Conservation (phyloP, 2,113 vertebrate genomes). For the Gasterosteus aculeatus region DNA sequence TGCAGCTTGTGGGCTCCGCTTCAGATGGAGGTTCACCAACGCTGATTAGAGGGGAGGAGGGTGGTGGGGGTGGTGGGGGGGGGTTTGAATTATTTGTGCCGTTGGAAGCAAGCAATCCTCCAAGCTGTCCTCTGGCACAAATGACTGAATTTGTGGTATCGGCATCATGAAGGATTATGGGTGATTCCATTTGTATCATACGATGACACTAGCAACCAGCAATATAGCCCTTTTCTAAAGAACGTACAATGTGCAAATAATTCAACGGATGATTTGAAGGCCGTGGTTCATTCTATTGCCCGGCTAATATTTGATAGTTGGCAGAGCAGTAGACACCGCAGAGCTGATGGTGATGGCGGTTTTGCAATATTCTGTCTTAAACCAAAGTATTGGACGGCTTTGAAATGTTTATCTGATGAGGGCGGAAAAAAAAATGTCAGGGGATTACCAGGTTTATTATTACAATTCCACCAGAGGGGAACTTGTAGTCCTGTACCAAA, state of each 20-base stretch:
- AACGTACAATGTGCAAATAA: neutral
- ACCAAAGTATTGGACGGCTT: neutral
- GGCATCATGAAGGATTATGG: neutral
- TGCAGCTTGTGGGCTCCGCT: constrained; percentile 34
- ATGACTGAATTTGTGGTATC: neutral
- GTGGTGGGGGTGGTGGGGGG: too few species aligned
- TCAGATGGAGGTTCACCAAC: constrained; percentile 28
- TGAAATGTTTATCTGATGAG: neutral
- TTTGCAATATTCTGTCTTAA: neutral
- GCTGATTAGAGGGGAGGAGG: constrained; percentile 11
- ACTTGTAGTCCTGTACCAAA: neutral
- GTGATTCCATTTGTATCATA: neutral
- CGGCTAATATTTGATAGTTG: neutral
- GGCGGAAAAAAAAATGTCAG: neutral
- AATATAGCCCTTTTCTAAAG: neutral
- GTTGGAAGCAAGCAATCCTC: neutral
- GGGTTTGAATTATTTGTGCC: neutral
- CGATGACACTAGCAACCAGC: neutral
- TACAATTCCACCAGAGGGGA: neutral
- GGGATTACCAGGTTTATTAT: neutral
- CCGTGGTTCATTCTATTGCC: neutral
- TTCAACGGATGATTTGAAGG: neutral
- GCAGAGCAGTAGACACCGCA: neutral
- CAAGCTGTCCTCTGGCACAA: neutral
- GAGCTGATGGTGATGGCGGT: neutral